Evolutionary conservation across 1,140 invertebrate genomes (phyloP).

Genomic region (Chelonus insularis): DNA sequence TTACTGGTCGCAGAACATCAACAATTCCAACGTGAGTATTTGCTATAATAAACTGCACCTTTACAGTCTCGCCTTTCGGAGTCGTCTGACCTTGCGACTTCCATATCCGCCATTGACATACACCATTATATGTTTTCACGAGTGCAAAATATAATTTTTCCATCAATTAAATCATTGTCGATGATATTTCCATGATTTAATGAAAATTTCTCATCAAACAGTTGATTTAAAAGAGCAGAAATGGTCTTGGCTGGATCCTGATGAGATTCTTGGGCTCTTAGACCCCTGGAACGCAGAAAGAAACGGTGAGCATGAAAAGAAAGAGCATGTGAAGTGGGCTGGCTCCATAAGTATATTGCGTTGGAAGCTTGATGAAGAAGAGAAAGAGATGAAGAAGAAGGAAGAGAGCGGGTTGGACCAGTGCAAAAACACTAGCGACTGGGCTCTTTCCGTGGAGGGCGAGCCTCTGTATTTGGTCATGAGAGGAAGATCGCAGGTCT

Average conservation of each 20-base stretch:
- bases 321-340: not conserved
- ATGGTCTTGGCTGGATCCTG: not conserved
- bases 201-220: not conserved
- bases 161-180: too few species aligned
- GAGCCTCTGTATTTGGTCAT: constrained; percentile 35
- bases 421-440: constrained; percentile 14
- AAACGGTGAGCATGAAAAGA: not conserved
- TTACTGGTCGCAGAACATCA: not conserved
- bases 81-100: constrained; percentile 3
- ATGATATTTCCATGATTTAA: not conserved
- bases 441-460: constrained; percentile 22
- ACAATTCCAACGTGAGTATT: not conserved
- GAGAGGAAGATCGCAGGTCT: constrained; percentile 28
- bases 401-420: not conserved
- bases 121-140: not conserved
- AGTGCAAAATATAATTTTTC: too few species aligned
- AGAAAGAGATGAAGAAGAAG: not conserved
- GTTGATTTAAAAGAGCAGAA: not conserved
- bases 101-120: constrained; percentile 2
- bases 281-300: constrained; percentile 10
- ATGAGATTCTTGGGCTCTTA: not conserved
- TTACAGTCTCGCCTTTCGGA: not conserved
- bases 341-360: not conserved
- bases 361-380: not conserved
- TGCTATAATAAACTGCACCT: constrained; percentile 2